Base-by-base conservation (phyloP, 2,797 vertebrate species). In the Phalloptychus januarius region DNA sequence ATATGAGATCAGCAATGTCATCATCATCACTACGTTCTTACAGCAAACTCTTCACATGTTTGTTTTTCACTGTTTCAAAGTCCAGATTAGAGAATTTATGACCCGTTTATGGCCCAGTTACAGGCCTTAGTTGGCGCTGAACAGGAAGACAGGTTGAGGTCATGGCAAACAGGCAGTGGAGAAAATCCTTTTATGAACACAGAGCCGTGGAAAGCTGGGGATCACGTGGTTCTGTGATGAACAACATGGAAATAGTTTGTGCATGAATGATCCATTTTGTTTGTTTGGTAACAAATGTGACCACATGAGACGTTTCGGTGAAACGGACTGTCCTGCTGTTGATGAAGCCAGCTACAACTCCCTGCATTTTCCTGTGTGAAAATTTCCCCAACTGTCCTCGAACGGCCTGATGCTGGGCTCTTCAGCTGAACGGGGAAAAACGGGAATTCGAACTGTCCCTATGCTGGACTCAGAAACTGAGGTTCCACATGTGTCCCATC, bases 11-110 rank as follows among this genome's bases (percentile, higher is more conserved):
- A 40, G 13, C 25, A 10, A 28, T 4, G 18, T 48, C 46, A 10
- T 42, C 33, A 38, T 38, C 33, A 65, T 73, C 33, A 40, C 12
- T 48, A 31, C 46, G 70, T 80, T 76, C 48, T 50, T 2, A 54
- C 65, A 76, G 10, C 75, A 42, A 83, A 65, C 50, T 77, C 48
- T 45, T 15, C 13, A 71, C 28, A 71, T 4, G 61, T 75, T 75
- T 45, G 70, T 33, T 48, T 76, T 40, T 65, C n/a, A 48, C 52
- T 52, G 72, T 48, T 79, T 48, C 40, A 63, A 75, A 77, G 84
- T 75, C 71, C 77, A 84, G 79, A 63, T 81, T 74, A 72, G 16
- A 52, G 70, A 48, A 72, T 84, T 81, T 85, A 82, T 77, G 50
- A 78, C 71, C 2, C 0, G 25, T 85, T 84, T 86, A 88, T 71